Evolutionary conservation across 2,888 invertebrate genomes (phyloP), one percentile per base, ranked within the genome.

Genomic region (Anoncus sp.): DNA sequence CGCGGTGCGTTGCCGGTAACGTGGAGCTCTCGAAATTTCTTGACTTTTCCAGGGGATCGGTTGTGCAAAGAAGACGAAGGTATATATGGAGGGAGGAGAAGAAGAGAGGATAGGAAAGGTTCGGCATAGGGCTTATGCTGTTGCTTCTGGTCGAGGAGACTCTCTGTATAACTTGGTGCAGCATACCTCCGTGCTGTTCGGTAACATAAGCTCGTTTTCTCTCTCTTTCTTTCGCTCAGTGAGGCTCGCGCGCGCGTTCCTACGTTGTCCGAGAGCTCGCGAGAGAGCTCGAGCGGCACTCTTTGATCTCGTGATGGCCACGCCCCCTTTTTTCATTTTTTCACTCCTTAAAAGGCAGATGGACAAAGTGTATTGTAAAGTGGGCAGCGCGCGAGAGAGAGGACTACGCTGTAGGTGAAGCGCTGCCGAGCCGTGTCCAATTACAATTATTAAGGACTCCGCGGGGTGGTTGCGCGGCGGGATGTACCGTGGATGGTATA

Each of bases 291-390:
- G 80, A 49, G 90, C 90, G 90, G 90, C 88, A 82, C 82, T 86
- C 90, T 91, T 91, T 91, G 91, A 91, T 91, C 90, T 90, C 83
- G 31, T 87, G 81, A 62, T 87, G 81, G 85, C 89, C 89, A 89
- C 90, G 90, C 90, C 90, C 88, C 86, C 89, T 90, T 90, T 91
- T 90, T 90, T 89, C 88, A 88, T 91, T 90, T 90, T 90, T 90
- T 90, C 90, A 87, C 89, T 90, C 90, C 90, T 90, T 90, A 91
- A 91, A 91, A 90, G 90, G 90, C 90, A 91, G 91, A 91, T 90
- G 91, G 91, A 91, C 90, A 90, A 90, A 91, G 90, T 91, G 90
- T 90, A 90, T 90, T 90, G 91, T 90, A 91, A 90, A 91, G 90
- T 91, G 90, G 90, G 90, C 91, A 91, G 90, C 90, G 87, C 77